phyloP scores from a whole-genome alignment of 2,113 vertebrate species.

The Engraulis encrasicolus region DNA sequence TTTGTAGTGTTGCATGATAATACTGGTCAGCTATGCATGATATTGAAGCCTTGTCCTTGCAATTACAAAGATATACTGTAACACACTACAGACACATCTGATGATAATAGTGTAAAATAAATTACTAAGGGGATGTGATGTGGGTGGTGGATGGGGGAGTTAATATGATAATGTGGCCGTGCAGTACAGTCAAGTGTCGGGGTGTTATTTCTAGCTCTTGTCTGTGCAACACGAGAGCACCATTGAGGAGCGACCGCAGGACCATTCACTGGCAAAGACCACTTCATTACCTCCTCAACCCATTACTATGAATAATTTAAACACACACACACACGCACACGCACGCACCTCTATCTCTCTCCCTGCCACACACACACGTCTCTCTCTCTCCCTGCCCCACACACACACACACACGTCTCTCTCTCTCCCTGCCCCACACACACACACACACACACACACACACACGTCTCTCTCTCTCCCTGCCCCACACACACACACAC shows the following conservation, averaged over 20 bases:
- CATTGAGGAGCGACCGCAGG: conserved; percentile 13
- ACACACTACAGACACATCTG: background rate
- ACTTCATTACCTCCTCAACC: conserved; percentile 23
- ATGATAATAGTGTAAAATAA: background rate
- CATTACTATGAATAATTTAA: conserved; percentile 36
- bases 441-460: background rate
- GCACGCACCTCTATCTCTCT: background rate
- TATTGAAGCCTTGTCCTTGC: background rate
- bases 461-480: background rate
- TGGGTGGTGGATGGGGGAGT: background rate
- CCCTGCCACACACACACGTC: background rate
- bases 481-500: background rate
- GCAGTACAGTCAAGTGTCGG: background rate
- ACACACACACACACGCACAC: background rate
- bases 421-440: background rate
- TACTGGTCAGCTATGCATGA: background rate
- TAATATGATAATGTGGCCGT: background rate
- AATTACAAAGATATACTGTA: background rate
- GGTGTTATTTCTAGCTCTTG: background rate
- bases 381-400: background rate
- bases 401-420: background rate
- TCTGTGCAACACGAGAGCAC: background rate
- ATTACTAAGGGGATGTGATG: background rate
- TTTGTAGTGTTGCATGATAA: background rate
- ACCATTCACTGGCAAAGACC: conserved; percentile 32